Evolutionary conservation across 2,888 invertebrate species (phyloP), one percentile per base, ranked within the genome.

Genomic region (Phlogophora meticulosa): DNA sequence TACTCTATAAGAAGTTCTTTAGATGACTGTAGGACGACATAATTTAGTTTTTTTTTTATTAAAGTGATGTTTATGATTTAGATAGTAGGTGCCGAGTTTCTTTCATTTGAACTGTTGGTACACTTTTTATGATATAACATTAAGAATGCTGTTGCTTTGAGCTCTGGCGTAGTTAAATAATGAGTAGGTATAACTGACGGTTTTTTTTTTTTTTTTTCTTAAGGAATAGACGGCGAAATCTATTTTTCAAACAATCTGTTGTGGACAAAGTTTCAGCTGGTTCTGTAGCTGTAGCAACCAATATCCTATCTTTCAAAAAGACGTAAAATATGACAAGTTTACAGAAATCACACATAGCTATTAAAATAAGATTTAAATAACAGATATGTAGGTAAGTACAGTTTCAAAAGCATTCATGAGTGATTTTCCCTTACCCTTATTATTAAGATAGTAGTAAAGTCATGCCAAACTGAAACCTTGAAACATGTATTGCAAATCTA

Each of bases 1-100:
- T 60, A 65, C 66, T 58, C 67, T 72, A 57, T 72, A 72, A 70
- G 62, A 72, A 73, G 72, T 72, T 79, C 70, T 74, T 74, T 52
- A 65, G 55, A 66, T 68, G 66, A 66, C 56, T 70, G 60, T 65
- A 66, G 28, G 75, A 78, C 28, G 76, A 65, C 68, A 71, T 72
- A 48, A 48, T 49, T 63, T 65, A 60, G 45, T 69, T 59, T 60
- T 52, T 56, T 43, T 59, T 61, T 52, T 20, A 55, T 72, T 63
- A 65, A 66, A 76, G 64, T 74, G 75, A 20, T 52, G 22, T 65
- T 72, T 57, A 48, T 43, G 36, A 59, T 38, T 58, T 34, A 56
- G 70, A 56, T 36, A 38, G 15, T 34, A 66, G 45, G 34, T 56
- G 34, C 28, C 34, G 45, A 52, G 67, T 66, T 74, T 66, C 10